Evolutionary conservation across 2,888 invertebrate genomes (phyloP).

Genomic region (Lamproptera curius): DNA sequence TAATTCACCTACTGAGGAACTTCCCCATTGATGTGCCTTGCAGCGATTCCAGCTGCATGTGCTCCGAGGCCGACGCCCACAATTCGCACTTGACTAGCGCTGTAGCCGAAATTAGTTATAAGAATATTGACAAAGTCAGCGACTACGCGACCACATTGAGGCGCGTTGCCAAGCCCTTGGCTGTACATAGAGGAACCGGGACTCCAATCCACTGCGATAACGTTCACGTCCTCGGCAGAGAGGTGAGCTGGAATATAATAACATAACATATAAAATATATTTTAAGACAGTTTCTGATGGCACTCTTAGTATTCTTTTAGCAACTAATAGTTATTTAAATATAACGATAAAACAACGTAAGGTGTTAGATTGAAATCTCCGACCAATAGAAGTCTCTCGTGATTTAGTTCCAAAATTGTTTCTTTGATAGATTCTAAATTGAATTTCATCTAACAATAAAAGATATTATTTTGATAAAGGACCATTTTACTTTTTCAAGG

Average conservation of each 20-base stretch:
- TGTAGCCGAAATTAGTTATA: conserved; percentile 42
- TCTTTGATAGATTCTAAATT: not conserved
- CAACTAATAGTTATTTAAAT: not conserved
- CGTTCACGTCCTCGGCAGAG: conserved; percentile 48
- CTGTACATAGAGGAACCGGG: conserved; percentile 42
- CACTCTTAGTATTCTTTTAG: no score
- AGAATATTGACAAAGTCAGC: conserved; percentile 62
- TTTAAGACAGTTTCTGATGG: no score
- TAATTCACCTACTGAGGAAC: no score
- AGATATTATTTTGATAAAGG: no score
- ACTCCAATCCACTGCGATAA: conserved; percentile 68
- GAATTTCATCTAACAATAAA: no score
- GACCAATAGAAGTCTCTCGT: not conserved
- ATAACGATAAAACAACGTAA: not conserved
- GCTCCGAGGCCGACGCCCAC: conserved; percentile 66
- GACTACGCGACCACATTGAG: conserved; percentile 48
- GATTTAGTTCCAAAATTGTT: not conserved
- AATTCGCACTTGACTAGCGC: conserved; percentile 43
- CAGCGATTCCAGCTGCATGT: conserved; percentile 66
- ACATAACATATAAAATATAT: conserved; percentile 1
- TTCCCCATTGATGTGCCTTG: conserved; percentile 38
- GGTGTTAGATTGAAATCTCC: not conserved
- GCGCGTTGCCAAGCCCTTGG: conserved; percentile 52
- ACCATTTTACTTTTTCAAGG: no score
- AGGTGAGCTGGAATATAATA: conserved; percentile 58